Evolutionary conservation across 2,888 invertebrate genomes (phyloP).

Genomic region (Tiphia femorata): DNA sequence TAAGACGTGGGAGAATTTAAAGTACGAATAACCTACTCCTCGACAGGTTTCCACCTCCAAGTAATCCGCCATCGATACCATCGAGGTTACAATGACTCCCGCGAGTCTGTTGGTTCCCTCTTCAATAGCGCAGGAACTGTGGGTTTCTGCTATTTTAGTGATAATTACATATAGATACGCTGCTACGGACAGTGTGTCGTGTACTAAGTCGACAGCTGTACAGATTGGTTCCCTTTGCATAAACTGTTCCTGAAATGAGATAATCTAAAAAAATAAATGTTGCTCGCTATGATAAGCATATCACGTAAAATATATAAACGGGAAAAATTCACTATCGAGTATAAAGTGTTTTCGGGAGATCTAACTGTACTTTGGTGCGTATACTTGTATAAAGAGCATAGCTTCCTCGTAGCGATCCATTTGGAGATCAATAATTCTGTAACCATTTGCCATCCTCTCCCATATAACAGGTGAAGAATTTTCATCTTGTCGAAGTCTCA

Average conservation of each 20-base stretch:
- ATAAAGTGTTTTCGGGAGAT: neutral
- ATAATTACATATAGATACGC: constrained; percentile 26
- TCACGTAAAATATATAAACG: neutral
- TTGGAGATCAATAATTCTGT: constrained; percentile 42
- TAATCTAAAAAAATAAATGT: neutral
- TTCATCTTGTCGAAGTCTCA: no score
- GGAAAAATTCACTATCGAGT: no score
- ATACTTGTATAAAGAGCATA: constrained; percentile 43
- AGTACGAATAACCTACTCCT: no score
- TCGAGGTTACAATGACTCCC: constrained; percentile 39
- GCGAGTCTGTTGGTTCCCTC: constrained; percentile 45
- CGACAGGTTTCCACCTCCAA: neutral
- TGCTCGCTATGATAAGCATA: neutral
- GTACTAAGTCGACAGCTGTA: constrained; percentile 12
- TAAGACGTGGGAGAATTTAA: no score
- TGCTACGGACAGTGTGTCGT: constrained; percentile 29
- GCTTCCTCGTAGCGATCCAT: constrained; percentile 30
- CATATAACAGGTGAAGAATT: constrained; percentile 33
- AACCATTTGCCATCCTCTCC: constrained; percentile 44
- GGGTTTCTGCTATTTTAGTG: constrained; percentile 15
- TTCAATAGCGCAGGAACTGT: constrained; percentile 44
- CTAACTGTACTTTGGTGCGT: constrained; percentile 9
- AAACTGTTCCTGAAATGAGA: constrained; percentile 29
- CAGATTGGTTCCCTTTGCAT: constrained; percentile 38
- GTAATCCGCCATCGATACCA: constrained; percentile 11